phyloP scores from a whole-genome alignment of 2,797 vertebrate species.

The Microchirus variegatus region DNA sequence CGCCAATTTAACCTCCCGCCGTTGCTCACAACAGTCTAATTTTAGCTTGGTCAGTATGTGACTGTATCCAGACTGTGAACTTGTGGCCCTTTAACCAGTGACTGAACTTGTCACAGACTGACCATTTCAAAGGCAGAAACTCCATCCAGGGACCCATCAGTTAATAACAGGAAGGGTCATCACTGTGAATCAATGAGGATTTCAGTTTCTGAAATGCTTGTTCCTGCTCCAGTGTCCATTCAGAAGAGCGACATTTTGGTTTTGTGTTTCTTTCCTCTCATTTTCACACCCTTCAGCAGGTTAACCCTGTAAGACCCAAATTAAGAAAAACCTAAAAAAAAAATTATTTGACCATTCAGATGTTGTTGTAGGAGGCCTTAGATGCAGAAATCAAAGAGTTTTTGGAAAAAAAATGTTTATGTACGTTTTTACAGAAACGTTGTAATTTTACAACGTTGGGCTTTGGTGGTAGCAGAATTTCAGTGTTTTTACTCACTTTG shows the following conservation, averaged over 20 bases:
- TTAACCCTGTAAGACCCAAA: no score
- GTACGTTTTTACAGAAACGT: no score
- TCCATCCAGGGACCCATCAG: not conserved
- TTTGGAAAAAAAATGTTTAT: no score
- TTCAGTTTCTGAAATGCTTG: conserved; percentile 8
- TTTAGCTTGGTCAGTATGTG: conserved; percentile 30
- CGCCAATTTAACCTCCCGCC: conserved; percentile 31
- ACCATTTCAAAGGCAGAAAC: conserved; percentile 18
- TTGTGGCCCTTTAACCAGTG: no score
- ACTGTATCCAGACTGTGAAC: no score
- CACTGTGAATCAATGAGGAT: not conserved
- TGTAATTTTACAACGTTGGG: no score
- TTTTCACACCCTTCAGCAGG: conserved; percentile 14
- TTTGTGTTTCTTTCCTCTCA: not conserved
- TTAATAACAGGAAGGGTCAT: not conserved
- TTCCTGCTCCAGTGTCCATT: not conserved
- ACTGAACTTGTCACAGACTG: conserved; percentile 39
- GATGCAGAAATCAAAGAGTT: no score
- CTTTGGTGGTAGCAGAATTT: no score
- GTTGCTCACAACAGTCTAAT: conserved; percentile 35
- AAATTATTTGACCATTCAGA: no score
- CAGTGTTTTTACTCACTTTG: no score
- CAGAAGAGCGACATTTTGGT: not conserved
- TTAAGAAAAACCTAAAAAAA: no score
- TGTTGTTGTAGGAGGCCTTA: no score